These are phyloP conservation scores for Alces alces DNA, from an alignment of 2,113 vertebrate species.

Conservation along the genomic window DNA sequence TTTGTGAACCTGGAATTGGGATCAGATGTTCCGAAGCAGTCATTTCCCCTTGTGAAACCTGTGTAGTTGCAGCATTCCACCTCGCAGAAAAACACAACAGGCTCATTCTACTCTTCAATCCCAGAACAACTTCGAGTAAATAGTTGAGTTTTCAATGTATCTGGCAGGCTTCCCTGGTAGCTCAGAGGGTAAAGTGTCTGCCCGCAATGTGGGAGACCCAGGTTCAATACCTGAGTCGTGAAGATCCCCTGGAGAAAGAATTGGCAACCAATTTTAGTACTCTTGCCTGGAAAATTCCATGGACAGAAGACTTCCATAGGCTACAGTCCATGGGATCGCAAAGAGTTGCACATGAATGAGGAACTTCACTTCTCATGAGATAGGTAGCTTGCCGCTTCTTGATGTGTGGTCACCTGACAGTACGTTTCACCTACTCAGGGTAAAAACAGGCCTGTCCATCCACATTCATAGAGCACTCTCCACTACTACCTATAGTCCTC, in stretches of 20 bases:
- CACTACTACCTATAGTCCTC: background rate
- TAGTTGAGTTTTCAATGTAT: background rate
- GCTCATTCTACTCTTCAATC: background rate
- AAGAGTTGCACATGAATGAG: background rate
- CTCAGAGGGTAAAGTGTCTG: background rate
- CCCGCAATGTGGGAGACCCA: background rate
- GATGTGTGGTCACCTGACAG: background rate
- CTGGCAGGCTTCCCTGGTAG: accelerated
- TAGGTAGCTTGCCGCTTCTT: background rate
- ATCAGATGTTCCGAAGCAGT: background rate
- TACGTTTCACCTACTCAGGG: background rate
- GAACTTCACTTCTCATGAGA: background rate
- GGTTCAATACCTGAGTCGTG: accelerated
- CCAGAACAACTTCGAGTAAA: background rate
- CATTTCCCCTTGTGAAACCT: background rate
- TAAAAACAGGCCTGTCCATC: background rate
- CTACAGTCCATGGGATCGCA: background rate
- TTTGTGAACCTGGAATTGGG: background rate
- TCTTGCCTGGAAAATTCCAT: background rate
- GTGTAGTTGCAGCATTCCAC: background rate
- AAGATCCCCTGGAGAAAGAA: background rate
- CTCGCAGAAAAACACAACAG: background rate
- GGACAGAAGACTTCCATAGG: background rate
- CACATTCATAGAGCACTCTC: background rate
- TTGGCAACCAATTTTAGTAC: background rate